These are phyloP conservation scores for Mirounga angustirostris DNA, from an alignment of 2,113 vertebrate species.

Conservation along the genomic window DNA sequence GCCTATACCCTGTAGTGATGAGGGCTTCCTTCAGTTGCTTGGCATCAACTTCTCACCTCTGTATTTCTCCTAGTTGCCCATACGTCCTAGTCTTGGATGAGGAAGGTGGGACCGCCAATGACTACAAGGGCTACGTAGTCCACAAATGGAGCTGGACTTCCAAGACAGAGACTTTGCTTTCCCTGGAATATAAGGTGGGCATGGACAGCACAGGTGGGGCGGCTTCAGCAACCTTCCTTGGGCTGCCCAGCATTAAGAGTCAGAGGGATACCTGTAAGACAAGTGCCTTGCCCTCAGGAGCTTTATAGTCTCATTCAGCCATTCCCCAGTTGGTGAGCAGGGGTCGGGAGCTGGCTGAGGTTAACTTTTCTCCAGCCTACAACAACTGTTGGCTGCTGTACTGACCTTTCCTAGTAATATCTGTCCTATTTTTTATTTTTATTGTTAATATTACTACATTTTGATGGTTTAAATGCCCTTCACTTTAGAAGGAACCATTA, in stretches of 20 bases:
- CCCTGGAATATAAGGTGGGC: slow-evolving; percentile 83
- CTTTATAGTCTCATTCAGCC: not conserved
- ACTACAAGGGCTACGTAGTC: slow-evolving; percentile 74
- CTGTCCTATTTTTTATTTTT: not conserved
- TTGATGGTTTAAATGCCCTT: not conserved
- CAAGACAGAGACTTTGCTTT: slow-evolving; percentile 76
- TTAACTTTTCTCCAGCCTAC: not conserved
- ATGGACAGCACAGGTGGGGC: not conserved
- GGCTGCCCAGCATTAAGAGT: not conserved
- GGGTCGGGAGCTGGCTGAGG: not conserved
- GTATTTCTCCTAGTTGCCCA: slow-evolving; percentile 72
- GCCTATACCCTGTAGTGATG: not conserved
- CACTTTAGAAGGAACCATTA: not conserved
- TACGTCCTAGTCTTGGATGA: slow-evolving; percentile 79
- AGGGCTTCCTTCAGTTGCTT: not conserved
- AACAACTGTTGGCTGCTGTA: not conserved
- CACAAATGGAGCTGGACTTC: slow-evolving; percentile 84
- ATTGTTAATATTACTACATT: not conserved
- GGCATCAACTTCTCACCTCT: not conserved
- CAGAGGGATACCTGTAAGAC: not conserved
- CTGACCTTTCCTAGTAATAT: not conserved
- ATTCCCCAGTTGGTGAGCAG: not conserved
- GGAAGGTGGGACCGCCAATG: slow-evolving; percentile 77
- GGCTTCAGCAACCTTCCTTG: not conserved
- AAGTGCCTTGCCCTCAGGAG: not conserved